These are phyloP conservation scores for Conomelus anceps DNA, from an alignment of 2,888 invertebrate genomes.

Conservation along the genomic window DNA sequence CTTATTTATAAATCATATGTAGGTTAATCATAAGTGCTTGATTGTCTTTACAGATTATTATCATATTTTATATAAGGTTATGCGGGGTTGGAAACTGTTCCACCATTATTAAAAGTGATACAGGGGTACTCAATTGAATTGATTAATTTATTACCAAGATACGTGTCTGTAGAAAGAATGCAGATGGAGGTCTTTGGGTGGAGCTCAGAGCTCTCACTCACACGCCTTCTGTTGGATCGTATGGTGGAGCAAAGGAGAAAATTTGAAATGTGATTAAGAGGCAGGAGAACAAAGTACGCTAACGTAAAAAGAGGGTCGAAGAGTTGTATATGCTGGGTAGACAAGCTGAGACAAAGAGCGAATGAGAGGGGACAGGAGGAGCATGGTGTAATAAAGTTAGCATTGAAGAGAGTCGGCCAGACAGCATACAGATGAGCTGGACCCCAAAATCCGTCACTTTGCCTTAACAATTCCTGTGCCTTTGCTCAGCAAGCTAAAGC, in stretches of 20 bases:
- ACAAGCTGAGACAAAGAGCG: background rate
- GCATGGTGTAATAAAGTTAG: constrained; percentile 14
- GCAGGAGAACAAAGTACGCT: constrained; percentile 4
- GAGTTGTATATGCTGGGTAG: background rate
- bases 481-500: background rate
- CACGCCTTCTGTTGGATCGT: background rate
- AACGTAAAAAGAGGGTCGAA: background rate
- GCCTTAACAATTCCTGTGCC: constrained; percentile 3
- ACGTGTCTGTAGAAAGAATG: background rate
- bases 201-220: background rate
- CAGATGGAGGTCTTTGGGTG: background rate
- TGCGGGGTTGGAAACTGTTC: too few relatives aligned
- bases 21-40: too few relatives aligned
- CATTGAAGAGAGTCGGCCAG: constrained; percentile 10
- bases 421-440: constrained; percentile 9
- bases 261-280: constrained; percentile 13
- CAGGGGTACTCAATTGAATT: background rate
- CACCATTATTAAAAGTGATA: background rate
- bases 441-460: constrained; percentile 10
- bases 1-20: too few relatives aligned
- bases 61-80: too few relatives aligned
- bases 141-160: background rate
- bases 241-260: background rate
- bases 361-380: background rate
- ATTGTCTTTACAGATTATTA: too few relatives aligned